phyloP scores from a whole-genome alignment of 2,113 vertebrate species.

The Archilochus colubris region DNA sequence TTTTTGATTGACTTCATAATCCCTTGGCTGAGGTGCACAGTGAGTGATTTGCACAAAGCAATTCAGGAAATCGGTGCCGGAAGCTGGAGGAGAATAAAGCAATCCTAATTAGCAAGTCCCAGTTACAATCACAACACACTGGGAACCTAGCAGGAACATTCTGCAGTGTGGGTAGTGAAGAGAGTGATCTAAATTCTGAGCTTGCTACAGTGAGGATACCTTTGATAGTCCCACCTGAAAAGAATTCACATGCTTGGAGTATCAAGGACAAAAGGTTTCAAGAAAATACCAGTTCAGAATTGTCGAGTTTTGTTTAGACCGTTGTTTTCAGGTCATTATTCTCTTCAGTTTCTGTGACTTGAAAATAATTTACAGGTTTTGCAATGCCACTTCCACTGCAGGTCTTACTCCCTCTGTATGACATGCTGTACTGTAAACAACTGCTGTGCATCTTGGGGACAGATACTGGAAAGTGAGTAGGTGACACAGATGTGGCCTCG shows the following conservation, averaged over 20 bases:
- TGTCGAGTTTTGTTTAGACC: background rate
- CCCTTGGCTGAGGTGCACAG: background rate
- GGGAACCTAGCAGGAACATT: background rate
- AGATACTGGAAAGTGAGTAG: background rate
- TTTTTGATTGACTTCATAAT: background rate
- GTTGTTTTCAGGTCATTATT: background rate
- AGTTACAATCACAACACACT: background rate
- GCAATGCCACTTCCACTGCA: background rate
- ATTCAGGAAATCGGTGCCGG: background rate
- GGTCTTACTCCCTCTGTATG: background rate
- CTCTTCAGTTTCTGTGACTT: background rate
- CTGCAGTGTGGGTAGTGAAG: background rate
- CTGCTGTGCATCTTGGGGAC: background rate
- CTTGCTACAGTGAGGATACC: background rate
- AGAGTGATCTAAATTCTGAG: background rate
- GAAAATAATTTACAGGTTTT: background rate
- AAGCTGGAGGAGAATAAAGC: background rate
- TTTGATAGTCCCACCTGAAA: background rate
- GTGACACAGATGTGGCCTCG: background rate
- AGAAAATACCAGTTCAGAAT: background rate
- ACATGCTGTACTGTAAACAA: background rate
- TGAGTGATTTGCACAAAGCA: background rate
- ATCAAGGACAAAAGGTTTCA: background rate
- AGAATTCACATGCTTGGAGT: background rate
- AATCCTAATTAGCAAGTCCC: background rate